Conservation (phyloP, 1,140 invertebrate genomes). For the Zaprionus capensis region DNA sequence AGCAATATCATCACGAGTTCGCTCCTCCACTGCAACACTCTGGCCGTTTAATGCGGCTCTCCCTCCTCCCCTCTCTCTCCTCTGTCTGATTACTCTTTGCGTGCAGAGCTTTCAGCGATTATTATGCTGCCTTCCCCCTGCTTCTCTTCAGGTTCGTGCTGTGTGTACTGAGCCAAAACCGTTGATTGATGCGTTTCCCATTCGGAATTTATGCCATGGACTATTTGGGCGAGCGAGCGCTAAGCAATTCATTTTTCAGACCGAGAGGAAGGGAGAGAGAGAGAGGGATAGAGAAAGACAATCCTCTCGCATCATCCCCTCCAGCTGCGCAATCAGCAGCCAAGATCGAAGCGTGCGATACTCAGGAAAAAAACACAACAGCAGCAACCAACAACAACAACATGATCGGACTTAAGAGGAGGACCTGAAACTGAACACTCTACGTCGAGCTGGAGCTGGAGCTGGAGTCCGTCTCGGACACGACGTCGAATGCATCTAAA, state of each 20-base stretch:
- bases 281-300: background rate
- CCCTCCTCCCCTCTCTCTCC: conserved; percentile 3
- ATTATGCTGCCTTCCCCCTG: conserved; percentile 11
- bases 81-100: conserved; percentile 19
- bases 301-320: conserved; percentile 48
- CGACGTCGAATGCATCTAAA: conserved; percentile 82
- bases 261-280: conserved; percentile 15
- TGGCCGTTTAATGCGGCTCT: background rate
- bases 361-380: conserved; percentile 41
- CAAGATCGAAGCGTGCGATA: conserved; percentile 76
- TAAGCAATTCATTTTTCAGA: conserved; percentile 77
- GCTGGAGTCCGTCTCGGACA: conserved; percentile 56
- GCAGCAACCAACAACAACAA: conserved; percentile 16
- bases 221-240: conserved; percentile 73
- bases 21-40: conserved; percentile 12
- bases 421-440: conserved; percentile 16
- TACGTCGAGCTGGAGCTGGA: conserved; percentile 15
- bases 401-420: conserved; percentile 26
- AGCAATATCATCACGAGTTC: conserved; percentile 75
- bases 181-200: conserved; percentile 82
- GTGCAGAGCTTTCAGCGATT: conserved; percentile 19
- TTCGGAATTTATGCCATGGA: conserved; percentile 82
- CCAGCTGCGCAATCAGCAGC: conserved; percentile 71
- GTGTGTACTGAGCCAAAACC: conserved; percentile 45
- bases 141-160: background rate